phyloP scores from a whole-genome alignment of 2,113 vertebrate species.

The Hippocampus mohnikei region DNA sequence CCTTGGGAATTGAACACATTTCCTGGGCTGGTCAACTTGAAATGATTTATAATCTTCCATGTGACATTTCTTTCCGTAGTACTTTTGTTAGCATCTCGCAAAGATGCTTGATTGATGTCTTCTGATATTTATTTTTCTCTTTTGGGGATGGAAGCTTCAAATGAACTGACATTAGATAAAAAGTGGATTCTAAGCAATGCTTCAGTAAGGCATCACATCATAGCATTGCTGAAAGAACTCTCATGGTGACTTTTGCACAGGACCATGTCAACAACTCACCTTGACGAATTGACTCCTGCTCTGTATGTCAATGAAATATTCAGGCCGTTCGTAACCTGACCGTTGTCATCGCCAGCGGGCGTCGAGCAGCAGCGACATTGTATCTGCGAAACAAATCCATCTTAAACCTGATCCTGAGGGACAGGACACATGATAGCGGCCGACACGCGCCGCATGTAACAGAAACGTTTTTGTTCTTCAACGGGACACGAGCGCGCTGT shows the following conservation, averaged over 20 bases:
- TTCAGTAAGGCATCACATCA: neutral
- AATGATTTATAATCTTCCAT: too few species aligned
- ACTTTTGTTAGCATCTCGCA: too few species aligned
- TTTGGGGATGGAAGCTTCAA: too few species aligned
- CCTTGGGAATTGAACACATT: too few species aligned
- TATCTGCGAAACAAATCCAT: conserved; percentile 31
- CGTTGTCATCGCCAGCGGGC: neutral
- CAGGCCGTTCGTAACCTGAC: conserved; percentile 56
- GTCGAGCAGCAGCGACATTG: conserved; percentile 13
- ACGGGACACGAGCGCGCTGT: neutral
- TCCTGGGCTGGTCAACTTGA: too few species aligned
- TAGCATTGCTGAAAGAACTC: neutral
- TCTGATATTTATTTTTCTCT: too few species aligned
- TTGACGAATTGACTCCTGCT: neutral
- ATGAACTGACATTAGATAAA: too few species aligned
- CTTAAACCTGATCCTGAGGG: conserved; percentile 57
- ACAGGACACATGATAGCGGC: conserved; percentile 57
- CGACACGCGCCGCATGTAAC: conserved; percentile 43
- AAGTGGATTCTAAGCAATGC: too few species aligned
- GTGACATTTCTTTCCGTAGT: too few species aligned
- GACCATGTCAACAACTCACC: neutral
- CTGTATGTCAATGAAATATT: conserved; percentile 70
- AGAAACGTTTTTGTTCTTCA: conserved; percentile 20
- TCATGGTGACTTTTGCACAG: neutral
- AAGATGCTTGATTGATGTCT: too few species aligned